Evolutionary conservation across 2,113 vertebrate species (phyloP).

Genomic region (Dendrocopos noguchii): DNA sequence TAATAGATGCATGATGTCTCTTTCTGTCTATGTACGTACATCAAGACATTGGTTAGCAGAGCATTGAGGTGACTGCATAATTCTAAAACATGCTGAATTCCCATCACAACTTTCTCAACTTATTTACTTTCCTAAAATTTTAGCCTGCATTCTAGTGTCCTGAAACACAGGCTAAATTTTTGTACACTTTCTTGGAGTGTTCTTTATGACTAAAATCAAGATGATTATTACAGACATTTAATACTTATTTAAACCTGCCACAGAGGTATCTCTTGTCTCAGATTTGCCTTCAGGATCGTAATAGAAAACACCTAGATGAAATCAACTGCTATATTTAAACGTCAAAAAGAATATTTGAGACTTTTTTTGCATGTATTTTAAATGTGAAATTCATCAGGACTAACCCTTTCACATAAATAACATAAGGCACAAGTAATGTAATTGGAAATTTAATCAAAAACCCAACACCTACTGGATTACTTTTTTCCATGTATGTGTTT

Average conservation of each 20-base stretch:
- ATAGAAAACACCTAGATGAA: background rate
- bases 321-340: background rate
- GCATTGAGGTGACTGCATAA: background rate
- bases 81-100: background rate
- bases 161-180: background rate
- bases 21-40: background rate
- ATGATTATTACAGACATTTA: background rate
- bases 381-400: background rate
- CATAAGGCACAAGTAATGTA: background rate
- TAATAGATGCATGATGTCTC: background rate
- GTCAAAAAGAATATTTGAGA: background rate
- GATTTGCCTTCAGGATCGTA: background rate
- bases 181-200: background rate
- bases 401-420: background rate
- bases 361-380: background rate
- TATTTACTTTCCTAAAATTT: background rate
- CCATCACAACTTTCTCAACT: background rate
- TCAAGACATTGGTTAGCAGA: background rate
- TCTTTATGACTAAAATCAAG: background rate
- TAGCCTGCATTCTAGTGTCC: background rate
- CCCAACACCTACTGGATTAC: rapidly evolving
- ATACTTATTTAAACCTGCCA: background rate
- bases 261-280: background rate
- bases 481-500: background rate
- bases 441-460: background rate